Evolutionary conservation across 2,113 vertebrate genomes (phyloP).

Genomic region (Salminus brasiliensis): DNA sequence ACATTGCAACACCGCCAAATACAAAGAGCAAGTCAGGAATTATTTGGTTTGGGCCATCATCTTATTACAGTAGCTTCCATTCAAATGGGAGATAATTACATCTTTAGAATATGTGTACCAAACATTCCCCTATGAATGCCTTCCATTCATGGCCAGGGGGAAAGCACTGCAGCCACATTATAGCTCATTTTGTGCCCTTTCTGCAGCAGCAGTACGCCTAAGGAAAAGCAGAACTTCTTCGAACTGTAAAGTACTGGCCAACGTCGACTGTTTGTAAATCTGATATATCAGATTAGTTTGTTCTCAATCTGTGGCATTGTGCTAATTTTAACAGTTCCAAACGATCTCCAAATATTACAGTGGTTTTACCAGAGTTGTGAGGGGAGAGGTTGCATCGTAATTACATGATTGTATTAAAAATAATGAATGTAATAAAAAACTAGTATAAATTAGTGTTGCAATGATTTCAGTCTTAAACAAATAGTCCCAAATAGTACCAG

Average conservation of each 20-base stretch:
- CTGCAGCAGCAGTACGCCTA: background rate
- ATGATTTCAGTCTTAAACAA: too few relatives aligned
- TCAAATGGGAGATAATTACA: conserved; percentile 39
- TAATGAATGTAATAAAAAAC: too few relatives aligned
- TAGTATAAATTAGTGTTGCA: too few relatives aligned
- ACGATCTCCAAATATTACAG: background rate
- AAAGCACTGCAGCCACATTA: background rate
- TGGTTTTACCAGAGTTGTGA: too few relatives aligned
- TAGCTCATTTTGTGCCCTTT: background rate
- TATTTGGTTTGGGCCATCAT: conserved; percentile 20
- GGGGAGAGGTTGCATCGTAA: too few relatives aligned
- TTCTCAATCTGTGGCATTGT: background rate
- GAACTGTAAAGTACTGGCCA: background rate
- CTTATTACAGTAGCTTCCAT: conserved; percentile 16
- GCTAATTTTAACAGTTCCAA: background rate
- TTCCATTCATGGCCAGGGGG: conserved; percentile 15
- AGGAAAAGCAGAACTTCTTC: background rate
- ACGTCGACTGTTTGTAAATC: background rate
- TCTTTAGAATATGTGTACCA: conserved; percentile 32
- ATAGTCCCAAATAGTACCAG: too few relatives aligned
- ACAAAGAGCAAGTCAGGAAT: conserved; percentile 14
- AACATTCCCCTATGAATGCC: conserved; percentile 30
- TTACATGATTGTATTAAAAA: too few relatives aligned
- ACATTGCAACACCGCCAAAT: background rate
- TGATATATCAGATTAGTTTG: background rate